Percentiles rank a stretch among this genome's conserved stretches.
phyloP scores from a whole-genome alignment of 2,113 vertebrate species.

The Plecturocebus donacophilus region DNA sequence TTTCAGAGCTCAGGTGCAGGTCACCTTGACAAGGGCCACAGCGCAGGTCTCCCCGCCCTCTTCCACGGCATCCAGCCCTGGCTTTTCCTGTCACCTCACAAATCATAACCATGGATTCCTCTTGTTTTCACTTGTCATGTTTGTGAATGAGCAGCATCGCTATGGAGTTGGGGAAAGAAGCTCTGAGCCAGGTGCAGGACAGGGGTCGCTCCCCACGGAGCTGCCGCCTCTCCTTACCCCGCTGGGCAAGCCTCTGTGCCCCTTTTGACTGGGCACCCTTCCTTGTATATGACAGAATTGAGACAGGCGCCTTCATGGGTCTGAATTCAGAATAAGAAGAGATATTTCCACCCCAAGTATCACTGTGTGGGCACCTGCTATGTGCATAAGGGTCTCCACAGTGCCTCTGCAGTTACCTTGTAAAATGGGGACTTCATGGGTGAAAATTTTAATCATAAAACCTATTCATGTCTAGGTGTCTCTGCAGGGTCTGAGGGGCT shows the following conservation, averaged over 20 bases:
- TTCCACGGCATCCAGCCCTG: accelerated
- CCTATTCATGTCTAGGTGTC: not conserved
- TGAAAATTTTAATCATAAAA: not conserved
- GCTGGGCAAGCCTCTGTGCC: not conserved
- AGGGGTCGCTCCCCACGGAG: not conserved
- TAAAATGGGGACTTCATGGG: not conserved
- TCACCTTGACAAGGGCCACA: not conserved
- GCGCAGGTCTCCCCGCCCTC: not conserved
- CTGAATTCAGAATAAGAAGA: not conserved
- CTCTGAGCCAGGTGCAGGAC: not conserved
- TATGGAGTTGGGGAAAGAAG: not conserved
- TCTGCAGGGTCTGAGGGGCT: not conserved
- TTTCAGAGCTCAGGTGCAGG: not conserved
- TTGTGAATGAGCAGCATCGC: not conserved
- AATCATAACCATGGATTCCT: not conserved
- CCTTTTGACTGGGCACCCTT: not conserved
- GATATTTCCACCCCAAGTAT: not conserved
- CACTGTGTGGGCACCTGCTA: not conserved
- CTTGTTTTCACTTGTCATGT: not conserved
- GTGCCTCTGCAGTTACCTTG: not conserved
- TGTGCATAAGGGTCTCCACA: too few relatives aligned
- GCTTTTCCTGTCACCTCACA: not conserved
- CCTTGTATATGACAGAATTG: too few relatives aligned
- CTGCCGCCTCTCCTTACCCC: accelerated
- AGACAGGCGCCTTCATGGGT: not conserved